These are phyloP conservation scores for Rhagium mordax DNA, from an alignment of 2,888 invertebrate species.

Conservation along the genomic window DNA sequence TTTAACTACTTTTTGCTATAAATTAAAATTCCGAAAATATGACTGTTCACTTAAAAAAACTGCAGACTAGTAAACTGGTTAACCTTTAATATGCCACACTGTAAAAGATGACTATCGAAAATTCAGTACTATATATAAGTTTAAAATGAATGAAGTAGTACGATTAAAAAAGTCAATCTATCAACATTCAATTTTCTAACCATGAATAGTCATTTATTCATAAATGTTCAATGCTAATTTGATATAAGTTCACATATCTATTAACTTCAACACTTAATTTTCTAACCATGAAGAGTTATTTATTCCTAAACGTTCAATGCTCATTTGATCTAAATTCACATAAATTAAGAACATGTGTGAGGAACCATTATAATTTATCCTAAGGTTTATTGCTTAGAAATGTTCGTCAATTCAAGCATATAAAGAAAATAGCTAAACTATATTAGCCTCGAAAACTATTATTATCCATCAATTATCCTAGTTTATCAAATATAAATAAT, in stretches of 20 bases:
- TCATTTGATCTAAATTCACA: conserved; percentile 31
- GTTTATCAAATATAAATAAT: neutral
- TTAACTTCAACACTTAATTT: conserved; percentile 1
- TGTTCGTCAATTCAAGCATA: neutral
- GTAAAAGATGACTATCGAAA: neutral
- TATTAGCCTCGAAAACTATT: conserved; percentile 24
- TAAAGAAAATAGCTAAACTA: conserved; percentile 8
- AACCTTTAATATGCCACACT: neutral
- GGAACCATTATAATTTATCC: conserved; percentile 8
- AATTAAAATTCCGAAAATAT: neutral
- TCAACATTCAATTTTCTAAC: conserved; percentile 14
- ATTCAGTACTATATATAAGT: neutral
- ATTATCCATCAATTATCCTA: conserved; percentile 9
- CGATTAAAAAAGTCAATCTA: conserved; percentile 7
- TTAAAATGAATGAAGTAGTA: conserved; percentile 9
- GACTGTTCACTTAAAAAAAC: neutral
- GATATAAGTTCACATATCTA: conserved; percentile 28
- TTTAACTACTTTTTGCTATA: neutral
- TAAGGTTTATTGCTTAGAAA: conserved; percentile 13
- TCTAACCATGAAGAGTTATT: conserved; percentile 28
- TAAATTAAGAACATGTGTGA: conserved; percentile 26
- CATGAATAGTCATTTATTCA: conserved; percentile 28
- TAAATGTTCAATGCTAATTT: conserved; percentile 31
- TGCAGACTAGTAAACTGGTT: neutral
- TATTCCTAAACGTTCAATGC: conserved; percentile 29